phyloP scores from a whole-genome alignment of 2,888 invertebrate species.

The Cremastinae sp. region DNA sequence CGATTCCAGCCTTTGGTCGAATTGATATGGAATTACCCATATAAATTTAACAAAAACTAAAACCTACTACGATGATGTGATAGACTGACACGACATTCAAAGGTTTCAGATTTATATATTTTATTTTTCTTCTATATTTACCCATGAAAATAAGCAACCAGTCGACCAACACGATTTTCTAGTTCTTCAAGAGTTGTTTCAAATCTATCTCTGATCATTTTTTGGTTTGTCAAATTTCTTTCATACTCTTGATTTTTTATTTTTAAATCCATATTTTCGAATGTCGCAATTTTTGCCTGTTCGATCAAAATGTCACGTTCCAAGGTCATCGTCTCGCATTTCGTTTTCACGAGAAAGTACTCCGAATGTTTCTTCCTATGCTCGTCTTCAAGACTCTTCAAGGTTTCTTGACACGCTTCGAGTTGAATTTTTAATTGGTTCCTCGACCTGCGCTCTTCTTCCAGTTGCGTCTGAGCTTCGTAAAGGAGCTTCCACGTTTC shows the following conservation, averaged over 20 bases:
- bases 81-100: too few species aligned
- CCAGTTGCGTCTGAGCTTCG: conserved; percentile 65
- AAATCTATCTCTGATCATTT: conserved; percentile 61
- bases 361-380: conserved; percentile 67
- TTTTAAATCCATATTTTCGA: conserved; percentile 69
- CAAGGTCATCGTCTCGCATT: conserved; percentile 66
- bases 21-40: too few species aligned
- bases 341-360: conserved; percentile 66
- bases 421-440: conserved; percentile 69
- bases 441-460: conserved; percentile 69
- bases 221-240: conserved; percentile 56
- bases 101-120: conserved; percentile 9
- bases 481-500: conserved; percentile 65
- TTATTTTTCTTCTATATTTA: conserved; percentile 50
- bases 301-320: conserved; percentile 69
- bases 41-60: too few species aligned
- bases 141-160: conserved; percentile 60
- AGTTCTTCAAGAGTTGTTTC: conserved; percentile 65
- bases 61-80: too few species aligned
- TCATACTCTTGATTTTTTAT: conserved; percentile 65
- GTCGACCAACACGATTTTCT: conserved; percentile 60
- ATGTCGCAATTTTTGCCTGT: conserved; percentile 66
- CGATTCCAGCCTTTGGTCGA: too few species aligned
- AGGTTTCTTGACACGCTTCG: conserved; percentile 63
- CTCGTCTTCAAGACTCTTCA: conserved; percentile 70